Evolutionary conservation across 2,113 vertebrate species (phyloP).

Genomic region (Notothenia rossii): DNA sequence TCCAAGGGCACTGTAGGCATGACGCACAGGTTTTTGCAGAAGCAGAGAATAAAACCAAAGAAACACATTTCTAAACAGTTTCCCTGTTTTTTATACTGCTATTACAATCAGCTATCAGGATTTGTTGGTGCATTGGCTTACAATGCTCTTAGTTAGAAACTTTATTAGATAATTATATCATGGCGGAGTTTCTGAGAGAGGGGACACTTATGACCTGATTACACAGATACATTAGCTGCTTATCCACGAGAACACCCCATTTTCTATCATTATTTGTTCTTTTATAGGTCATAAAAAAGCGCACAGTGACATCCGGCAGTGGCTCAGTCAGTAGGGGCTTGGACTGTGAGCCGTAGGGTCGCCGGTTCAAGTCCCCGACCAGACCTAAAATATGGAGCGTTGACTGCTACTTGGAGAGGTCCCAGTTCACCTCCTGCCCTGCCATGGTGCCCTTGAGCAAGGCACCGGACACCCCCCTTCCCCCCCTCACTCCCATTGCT

Average conservation of each 20-base stretch:
- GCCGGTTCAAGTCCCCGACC: no score
- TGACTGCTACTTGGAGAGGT: no score
- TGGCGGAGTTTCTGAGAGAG: not conserved
- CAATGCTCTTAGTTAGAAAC: not conserved
- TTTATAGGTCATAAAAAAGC: constrained; percentile 4
- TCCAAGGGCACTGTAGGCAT: constrained; percentile 16
- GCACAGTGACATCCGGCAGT: not conserved
- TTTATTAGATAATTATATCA: constrained; percentile 22
- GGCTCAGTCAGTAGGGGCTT: no score
- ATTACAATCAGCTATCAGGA: not conserved
- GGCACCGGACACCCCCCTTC: no score
- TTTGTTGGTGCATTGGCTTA: not conserved
- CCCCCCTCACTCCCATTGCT: no score
- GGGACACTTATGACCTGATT: constrained; percentile 13
- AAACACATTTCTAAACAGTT: constrained; percentile 12
- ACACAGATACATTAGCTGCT: not conserved
- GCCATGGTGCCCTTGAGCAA: no score
- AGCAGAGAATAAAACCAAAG: not conserved
- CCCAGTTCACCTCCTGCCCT: no score
- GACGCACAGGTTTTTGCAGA: constrained; percentile 10
- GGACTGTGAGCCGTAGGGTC: no score
- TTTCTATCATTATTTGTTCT: constrained; percentile 3
- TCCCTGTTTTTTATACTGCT: not conserved
- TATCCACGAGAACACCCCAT: not conserved
- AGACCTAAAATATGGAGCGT: no score